Conservation (phyloP, 2,888 invertebrate species). For the Microchrysa polita region DNA sequence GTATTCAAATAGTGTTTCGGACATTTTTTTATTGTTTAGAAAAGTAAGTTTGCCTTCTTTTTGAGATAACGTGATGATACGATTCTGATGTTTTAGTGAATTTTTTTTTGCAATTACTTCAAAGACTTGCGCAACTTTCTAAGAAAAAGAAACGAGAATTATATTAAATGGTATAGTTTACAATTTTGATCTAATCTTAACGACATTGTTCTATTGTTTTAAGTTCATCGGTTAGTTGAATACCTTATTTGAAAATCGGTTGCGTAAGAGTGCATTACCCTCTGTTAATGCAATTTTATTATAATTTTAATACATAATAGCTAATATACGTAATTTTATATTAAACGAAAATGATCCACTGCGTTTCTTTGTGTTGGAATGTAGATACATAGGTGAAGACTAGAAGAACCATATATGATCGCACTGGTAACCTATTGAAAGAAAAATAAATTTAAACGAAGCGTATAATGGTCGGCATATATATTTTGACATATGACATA, state of each 20-base stretch:
- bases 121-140: neutral
- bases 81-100: neutral
- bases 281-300: neutral
- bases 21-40: neutral
- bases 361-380: neutral
- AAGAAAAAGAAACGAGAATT: neutral
- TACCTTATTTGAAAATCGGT: neutral
- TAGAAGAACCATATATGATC: no score
- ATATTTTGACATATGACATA: no score
- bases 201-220: slow-evolving; percentile 23
- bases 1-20: neutral
- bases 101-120: slow-evolving; percentile 4
- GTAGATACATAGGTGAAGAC: no score
- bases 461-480: no score
- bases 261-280: slow-evolving; percentile 11
- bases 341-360: neutral
- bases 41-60: neutral
- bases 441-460: no score
- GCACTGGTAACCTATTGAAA: no score
- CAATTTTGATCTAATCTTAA: slow-evolving; percentile 7
- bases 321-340: neutral
- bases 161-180: neutral
- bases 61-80: neutral
- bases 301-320: slow-evolving; percentile 5
- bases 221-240: neutral